Evolutionary conservation across 2,888 invertebrate species (phyloP).

Genomic region (Tenthredo scrophulariae): DNA sequence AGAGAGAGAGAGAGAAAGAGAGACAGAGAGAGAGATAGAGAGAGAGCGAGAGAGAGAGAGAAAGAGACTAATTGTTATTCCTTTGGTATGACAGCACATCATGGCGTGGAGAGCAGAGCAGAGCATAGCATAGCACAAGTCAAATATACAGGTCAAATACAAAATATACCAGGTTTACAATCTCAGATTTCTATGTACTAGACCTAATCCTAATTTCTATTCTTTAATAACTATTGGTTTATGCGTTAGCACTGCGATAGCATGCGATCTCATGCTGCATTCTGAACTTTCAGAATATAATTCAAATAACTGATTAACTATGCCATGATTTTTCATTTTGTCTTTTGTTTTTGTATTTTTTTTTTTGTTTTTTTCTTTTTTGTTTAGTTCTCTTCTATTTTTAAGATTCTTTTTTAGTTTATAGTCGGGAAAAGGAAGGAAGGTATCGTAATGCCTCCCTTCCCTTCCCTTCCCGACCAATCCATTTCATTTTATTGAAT

Average conservation of each 20-base stretch:
- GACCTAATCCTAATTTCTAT: conserved; percentile 49
- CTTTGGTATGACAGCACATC: conserved; percentile 78
- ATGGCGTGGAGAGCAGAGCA: conserved; percentile 75
- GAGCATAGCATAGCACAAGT: conserved; percentile 75
- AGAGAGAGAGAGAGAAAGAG: not conserved
- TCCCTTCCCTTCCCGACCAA: not conserved
- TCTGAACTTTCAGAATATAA: conserved; percentile 47
- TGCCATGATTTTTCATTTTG: not conserved
- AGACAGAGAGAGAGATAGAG: conserved; percentile 45
- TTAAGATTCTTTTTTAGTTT: not conserved
- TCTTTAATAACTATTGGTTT: conserved; percentile 22
- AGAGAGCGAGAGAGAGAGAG: conserved; percentile 54
- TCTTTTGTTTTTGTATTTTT: not conserved
- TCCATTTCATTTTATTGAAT: not conserved
- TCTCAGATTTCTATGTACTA: conserved; percentile 47
- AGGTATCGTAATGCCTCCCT: not conserved
- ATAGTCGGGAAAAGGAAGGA: not conserved
- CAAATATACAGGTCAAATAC: conserved; percentile 52
- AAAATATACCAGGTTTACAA: conserved; percentile 54
- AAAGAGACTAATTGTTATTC: conserved; percentile 54
- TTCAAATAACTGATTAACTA: conserved; percentile 18
- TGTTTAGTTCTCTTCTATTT: not conserved
- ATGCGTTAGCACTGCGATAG: conserved; percentile 45
- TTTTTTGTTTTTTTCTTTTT: not conserved
- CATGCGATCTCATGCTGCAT: conserved; percentile 52